Evolutionary conservation across 35 echinoderm and acorn worm species (phyloP).

Genomic region (Lytechinus pictus): DNA sequence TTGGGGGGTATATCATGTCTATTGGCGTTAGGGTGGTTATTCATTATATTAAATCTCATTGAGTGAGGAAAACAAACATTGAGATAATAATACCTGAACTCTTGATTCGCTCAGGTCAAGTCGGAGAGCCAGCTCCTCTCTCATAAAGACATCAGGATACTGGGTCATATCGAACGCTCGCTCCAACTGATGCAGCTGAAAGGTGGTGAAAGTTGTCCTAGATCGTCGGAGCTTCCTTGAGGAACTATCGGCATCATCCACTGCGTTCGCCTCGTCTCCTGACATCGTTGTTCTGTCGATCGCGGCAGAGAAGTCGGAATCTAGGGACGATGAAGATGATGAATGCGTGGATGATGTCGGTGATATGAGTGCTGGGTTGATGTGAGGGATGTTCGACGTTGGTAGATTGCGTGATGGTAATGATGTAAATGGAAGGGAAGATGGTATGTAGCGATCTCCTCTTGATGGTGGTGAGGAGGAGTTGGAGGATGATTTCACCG

Average conservation of each 20-base stretch:
- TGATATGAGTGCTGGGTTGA: constrained; percentile 14
- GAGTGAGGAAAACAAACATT: no score
- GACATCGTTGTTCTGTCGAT: background rate
- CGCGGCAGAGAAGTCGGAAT: background rate
- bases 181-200: constrained; percentile 91
- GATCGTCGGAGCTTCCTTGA: constrained; percentile 75
- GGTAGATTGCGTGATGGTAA: background rate
- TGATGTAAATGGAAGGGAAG: background rate
- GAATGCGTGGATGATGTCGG: constrained; percentile 30
- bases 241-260: background rate
- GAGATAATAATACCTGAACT: constrained; percentile 74
- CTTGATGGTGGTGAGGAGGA: background rate
- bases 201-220: constrained; percentile 94
- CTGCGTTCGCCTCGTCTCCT: background rate
- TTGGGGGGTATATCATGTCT: no score
- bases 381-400: background rate
- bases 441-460: background rate
- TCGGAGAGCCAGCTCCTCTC: constrained; percentile 86
- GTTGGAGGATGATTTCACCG: background rate
- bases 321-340: background rate
- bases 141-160: constrained; percentile 90
- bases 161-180: constrained; percentile 93
- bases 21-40: no score
- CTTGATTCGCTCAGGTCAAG: constrained; percentile 85
- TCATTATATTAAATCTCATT: no score